A percentile compares a stretch with the other conserved stretches of the same genome.
Conservation (phyloP, 1,140 invertebrate species). For the Drosophila triauraria region DNA sequence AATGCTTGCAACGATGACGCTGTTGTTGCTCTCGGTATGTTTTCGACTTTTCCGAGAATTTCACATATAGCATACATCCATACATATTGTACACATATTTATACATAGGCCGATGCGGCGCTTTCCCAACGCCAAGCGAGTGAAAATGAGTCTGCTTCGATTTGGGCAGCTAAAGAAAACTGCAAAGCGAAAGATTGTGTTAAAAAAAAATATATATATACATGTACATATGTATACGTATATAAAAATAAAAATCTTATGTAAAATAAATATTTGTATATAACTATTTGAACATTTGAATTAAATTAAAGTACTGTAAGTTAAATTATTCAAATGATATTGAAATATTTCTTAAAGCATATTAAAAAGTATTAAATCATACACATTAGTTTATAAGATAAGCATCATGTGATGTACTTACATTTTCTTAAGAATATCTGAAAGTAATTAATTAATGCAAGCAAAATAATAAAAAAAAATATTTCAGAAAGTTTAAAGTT, state of each 20-base stretch:
- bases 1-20: constrained; percentile 78
- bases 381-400: neutral
- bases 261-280: neutral
- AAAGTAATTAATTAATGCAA: too few relatives aligned
- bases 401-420: too few relatives aligned
- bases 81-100: constrained; percentile 40
- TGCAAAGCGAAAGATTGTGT: constrained; percentile 13
- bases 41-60: constrained; percentile 77
- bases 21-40: constrained; percentile 44
- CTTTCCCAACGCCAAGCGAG: constrained; percentile 68
- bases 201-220: neutral
- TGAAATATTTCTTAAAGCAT: too few relatives aligned
- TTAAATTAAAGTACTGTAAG: too few relatives aligned
- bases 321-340: neutral
- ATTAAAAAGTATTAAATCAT: too few relatives aligned
- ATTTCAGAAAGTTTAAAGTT: too few relatives aligned
- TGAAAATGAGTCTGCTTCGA: constrained; percentile 69
- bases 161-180: constrained; percentile 58
- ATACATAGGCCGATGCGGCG: constrained; percentile 46
- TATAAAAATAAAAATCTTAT: neutral
- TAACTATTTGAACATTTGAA: neutral
- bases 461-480: too few relatives aligned
- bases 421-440: too few relatives aligned
- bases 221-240: too few relatives aligned
- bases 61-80: constrained; percentile 52